Conservation (phyloP, 2,888 invertebrate species). For the Lasioglossum vierecki region DNA sequence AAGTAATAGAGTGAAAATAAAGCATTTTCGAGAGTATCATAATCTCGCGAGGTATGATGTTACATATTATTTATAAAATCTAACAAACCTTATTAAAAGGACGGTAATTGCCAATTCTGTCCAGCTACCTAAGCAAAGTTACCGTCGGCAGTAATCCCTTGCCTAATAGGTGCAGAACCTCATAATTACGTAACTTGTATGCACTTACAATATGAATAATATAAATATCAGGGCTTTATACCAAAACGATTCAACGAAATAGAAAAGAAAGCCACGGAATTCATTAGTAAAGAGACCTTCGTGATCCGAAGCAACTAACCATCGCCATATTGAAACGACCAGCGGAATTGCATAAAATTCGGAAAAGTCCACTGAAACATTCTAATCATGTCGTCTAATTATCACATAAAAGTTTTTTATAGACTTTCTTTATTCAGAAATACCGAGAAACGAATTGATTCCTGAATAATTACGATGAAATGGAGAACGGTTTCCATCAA, state of each 20-base stretch:
- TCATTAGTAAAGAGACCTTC: slow-evolving; percentile 61
- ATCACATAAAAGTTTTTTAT: neutral
- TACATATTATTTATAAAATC: slow-evolving; percentile 34
- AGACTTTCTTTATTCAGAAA: slow-evolving; percentile 11
- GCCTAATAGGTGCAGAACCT: slow-evolving; percentile 25
- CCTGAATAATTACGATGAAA: slow-evolving; percentile 4
- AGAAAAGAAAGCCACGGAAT: slow-evolving; percentile 55
- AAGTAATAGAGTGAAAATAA: no score
- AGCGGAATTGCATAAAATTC: slow-evolving; percentile 48
- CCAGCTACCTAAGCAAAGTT: slow-evolving; percentile 43
- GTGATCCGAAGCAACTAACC: slow-evolving; percentile 66
- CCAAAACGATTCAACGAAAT: slow-evolving; percentile 39
- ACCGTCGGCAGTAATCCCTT: slow-evolving; percentile 36
- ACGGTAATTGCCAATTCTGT: slow-evolving; percentile 60
- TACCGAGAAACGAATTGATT: neutral
- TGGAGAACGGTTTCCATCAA: slow-evolving; percentile 35
- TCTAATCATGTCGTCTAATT: slow-evolving; percentile 28
- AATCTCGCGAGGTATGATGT: neutral
- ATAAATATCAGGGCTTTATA: slow-evolving; percentile 37
- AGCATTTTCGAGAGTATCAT: neutral
- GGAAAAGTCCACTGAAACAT: slow-evolving; percentile 40
- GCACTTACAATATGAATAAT: slow-evolving; percentile 34
- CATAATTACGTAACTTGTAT: slow-evolving; percentile 27
- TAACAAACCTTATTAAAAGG: slow-evolving; percentile 52
- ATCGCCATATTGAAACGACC: slow-evolving; percentile 75